Percentiles rank a stretch among this genome's conserved stretches.
phyloP scores from a whole-genome alignment of 2,888 invertebrate species.

The Ornithoptera alexandrae region DNA sequence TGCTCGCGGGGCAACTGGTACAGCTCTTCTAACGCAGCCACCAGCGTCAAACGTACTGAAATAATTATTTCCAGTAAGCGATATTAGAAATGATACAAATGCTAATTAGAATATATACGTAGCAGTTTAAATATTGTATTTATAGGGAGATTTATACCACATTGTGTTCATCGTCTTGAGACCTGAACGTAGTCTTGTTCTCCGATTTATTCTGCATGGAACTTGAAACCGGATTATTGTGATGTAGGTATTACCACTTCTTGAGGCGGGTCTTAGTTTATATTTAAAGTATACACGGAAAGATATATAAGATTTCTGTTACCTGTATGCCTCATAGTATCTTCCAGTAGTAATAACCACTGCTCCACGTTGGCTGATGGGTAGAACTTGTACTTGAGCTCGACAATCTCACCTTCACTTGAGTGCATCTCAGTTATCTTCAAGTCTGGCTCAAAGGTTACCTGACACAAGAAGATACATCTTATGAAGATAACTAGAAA shows the following conservation, averaged over 20 bases:
- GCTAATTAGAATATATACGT: too few relatives aligned
- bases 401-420: slow-evolving; percentile 86
- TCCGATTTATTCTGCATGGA: too few relatives aligned
- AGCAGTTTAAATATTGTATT: too few relatives aligned
- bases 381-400: slow-evolving; percentile 82
- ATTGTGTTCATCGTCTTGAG: too few relatives aligned
- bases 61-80: slow-evolving; percentile 9
- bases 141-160: too few relatives aligned
- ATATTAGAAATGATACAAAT: too few relatives aligned
- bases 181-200: too few relatives aligned
- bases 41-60: slow-evolving; percentile 66
- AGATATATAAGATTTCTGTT: neutral
- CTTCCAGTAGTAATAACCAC: slow-evolving; percentile 85
- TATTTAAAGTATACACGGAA: too few relatives aligned
- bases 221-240: too few relatives aligned
- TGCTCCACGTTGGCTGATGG: slow-evolving; percentile 87
- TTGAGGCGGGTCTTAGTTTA: too few relatives aligned
- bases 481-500: too few relatives aligned
- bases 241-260: too few relatives aligned
- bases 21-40: slow-evolving; percentile 59
- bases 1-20: slow-evolving; percentile 65
- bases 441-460: slow-evolving; percentile 85
- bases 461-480: slow-evolving; percentile 47
- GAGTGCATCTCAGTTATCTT: slow-evolving; percentile 87
- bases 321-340: slow-evolving; percentile 84